Percentiles rank a stretch among this genome's conserved stretches.
Evolutionary conservation across 1,140 invertebrate genomes (phyloP).

Genomic region (Cyphomyrmex costatus): DNA sequence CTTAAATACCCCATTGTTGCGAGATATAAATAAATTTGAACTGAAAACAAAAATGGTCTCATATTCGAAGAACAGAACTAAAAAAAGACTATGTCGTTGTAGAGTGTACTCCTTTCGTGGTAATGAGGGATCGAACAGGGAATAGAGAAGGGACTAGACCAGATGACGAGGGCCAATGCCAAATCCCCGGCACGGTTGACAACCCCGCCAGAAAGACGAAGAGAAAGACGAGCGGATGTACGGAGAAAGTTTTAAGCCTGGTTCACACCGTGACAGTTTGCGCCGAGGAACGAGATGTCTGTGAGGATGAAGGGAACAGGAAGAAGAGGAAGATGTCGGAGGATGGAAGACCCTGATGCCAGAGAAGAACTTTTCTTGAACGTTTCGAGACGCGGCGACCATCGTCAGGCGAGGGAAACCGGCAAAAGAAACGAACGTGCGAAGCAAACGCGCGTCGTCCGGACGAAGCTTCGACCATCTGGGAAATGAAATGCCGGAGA

Average conservation of each 20-base stretch:
- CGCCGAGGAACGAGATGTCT: conserved; percentile 25
- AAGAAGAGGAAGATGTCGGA: background rate
- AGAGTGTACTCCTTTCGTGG: background rate
- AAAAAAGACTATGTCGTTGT: conserved; percentile 54
- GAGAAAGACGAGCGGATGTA: conserved; percentile 45
- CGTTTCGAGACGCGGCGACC: conserved; percentile 30
- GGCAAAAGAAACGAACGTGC: conserved; percentile 3
- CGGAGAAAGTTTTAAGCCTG: conserved; percentile 64
- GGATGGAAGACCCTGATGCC: background rate
- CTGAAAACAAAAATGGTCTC: conserved; percentile 48
- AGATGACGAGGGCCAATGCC: conserved; percentile 74
- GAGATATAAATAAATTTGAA: conserved; percentile 13
- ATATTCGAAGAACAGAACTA: conserved; percentile 33
- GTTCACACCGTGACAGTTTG: conserved; percentile 60
- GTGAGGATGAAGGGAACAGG: background rate
- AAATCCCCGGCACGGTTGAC: conserved; percentile 79
- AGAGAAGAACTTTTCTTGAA: conserved; percentile 47
- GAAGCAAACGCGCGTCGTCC: conserved; percentile 45
- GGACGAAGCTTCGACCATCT: conserved; percentile 70
- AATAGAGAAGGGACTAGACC: conserved; percentile 52
- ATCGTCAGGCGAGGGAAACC: conserved; percentile 1
- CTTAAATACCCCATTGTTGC: background rate
- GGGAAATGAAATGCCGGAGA: conserved; percentile 75
- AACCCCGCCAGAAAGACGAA: conserved; percentile 73
- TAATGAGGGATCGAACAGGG: conserved; percentile 39